A percentile compares a stretch with the other conserved stretches of the same genome.
Evolutionary conservation across 2,888 invertebrate species (phyloP).

Genomic region (Portevinia maculata): DNA sequence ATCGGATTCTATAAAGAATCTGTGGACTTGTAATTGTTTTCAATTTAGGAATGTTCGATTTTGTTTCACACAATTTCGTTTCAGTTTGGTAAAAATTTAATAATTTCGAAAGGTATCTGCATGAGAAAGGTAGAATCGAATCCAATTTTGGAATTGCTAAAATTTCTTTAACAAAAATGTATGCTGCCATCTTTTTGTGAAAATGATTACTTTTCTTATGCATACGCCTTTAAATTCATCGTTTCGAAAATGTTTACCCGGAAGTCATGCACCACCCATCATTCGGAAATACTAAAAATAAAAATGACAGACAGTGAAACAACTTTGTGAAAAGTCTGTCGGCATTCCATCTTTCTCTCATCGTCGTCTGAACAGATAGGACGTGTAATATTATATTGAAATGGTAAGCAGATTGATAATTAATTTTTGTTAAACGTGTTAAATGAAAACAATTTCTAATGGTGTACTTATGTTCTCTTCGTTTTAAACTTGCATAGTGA

Average conservation of each 20-base stretch:
- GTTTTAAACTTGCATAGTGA: slow-evolving; percentile 2
- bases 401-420: slow-evolving; percentile 78
- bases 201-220: neutral
- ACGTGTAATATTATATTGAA: slow-evolving; percentile 75
- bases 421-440: neutral
- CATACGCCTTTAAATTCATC: neutral
- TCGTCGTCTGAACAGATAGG: slow-evolving; percentile 78
- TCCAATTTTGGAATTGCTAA: too few species aligned
- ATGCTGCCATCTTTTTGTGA: slow-evolving; percentile 4
- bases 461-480: too few species aligned
- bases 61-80: too few species aligned
- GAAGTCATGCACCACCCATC: slow-evolving; percentile 16
- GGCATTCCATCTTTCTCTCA: slow-evolving; percentile 79
- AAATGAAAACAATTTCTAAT: too few species aligned
- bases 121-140: too few species aligned
- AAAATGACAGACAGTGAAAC: slow-evolving; percentile 18
- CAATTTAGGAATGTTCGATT: too few species aligned
- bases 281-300: slow-evolving; percentile 10
- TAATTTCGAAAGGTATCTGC: too few species aligned
- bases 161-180: neutral
- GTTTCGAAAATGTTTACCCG: slow-evolving; percentile 12
- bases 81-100: too few species aligned
- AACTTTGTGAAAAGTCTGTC: slow-evolving; percentile 72
- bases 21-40: too few species aligned
- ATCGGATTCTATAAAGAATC: too few species aligned